These are phyloP conservation scores for Xylota sylvarum DNA, from an alignment of 2,888 invertebrate genomes.

Conservation along the genomic window DNA sequence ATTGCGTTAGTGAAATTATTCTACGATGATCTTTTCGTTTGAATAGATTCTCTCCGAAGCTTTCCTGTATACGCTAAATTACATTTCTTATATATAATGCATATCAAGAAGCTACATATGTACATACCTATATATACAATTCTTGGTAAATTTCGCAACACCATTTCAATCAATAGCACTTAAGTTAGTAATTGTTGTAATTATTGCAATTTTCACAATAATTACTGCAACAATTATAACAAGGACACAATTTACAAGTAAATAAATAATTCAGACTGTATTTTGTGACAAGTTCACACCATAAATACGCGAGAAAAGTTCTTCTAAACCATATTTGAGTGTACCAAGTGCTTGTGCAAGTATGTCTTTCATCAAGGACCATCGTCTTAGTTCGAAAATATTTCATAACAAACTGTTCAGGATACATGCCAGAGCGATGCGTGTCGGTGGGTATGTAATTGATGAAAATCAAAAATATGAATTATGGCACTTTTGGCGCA, in stretches of 20 bases:
- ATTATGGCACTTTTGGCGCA: conserved; percentile 76
- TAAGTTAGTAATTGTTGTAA: not conserved
- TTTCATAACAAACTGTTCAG: conserved; percentile 79
- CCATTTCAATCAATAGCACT: too few relatives aligned
- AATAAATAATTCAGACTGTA: not conserved
- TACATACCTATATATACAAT: too few relatives aligned
- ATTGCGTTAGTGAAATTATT: too few relatives aligned
- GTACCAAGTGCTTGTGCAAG: not conserved
- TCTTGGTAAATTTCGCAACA: too few relatives aligned
- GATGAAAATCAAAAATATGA: conserved; percentile 77
- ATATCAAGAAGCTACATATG: too few relatives aligned
- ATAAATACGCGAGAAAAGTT: not conserved
- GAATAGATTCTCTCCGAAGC: too few relatives aligned
- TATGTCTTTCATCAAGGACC: conserved; percentile 7
- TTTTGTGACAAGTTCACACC: not conserved
- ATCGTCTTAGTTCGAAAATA: conserved; percentile 55
- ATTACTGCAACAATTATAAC: not conserved
- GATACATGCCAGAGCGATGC: conserved; percentile 79
- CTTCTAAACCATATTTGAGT: not conserved
- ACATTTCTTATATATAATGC: too few relatives aligned
- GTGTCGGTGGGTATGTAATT: conserved; percentile 79
- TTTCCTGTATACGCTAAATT: too few relatives aligned
- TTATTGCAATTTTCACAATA: conserved; percentile 20
- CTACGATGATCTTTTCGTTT: too few relatives aligned
- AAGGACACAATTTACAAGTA: not conserved